Percentiles rank a stretch among this genome's conserved stretches.
Conservation (phyloP, 2,113 vertebrate genomes). For the Collichthys lucidus region DNA sequence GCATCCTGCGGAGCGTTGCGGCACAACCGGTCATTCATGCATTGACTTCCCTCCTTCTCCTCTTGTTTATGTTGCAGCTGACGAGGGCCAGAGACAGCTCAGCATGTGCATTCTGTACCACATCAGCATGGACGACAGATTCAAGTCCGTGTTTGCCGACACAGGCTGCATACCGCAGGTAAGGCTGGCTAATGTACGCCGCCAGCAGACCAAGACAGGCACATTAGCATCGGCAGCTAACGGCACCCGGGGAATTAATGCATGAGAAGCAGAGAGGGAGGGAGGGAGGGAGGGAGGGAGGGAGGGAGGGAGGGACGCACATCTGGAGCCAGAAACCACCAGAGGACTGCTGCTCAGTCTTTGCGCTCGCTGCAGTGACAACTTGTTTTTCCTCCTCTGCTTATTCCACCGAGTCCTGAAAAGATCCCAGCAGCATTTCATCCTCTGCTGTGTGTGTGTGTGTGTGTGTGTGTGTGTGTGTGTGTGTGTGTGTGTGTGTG, state of each 20-base stretch:
- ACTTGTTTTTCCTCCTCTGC: slow-evolving; percentile 33
- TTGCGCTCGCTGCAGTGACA: slow-evolving; percentile 26
- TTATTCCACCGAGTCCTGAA: slow-evolving; percentile 20
- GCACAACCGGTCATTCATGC: slow-evolving; percentile 74
- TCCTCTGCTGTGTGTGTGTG: neutral
- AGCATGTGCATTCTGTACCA: slow-evolving; percentile 95
- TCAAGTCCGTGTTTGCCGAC: slow-evolving; percentile 94
- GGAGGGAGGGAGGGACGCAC: slow-evolving; percentile 28
- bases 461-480: too few species aligned
- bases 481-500: too few species aligned
- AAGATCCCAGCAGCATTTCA: neutral
- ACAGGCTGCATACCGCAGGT: slow-evolving; percentile 97
- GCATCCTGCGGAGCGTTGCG: slow-evolving; percentile 47
- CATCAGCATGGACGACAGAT: slow-evolving; percentile 94
- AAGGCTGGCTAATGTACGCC: slow-evolving; percentile 72
- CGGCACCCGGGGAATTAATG: slow-evolving; percentile 36
- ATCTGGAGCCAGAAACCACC: slow-evolving; percentile 52
- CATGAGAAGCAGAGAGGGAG: slow-evolving; percentile 23
- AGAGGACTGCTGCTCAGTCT: slow-evolving; percentile 51
- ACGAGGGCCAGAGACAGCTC: slow-evolving; percentile 93
- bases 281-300: neutral
- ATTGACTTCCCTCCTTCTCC: slow-evolving; percentile 38
- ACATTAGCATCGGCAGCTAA: slow-evolving; percentile 56
- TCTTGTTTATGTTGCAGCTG: slow-evolving; percentile 85
- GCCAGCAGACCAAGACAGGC: slow-evolving; percentile 40